Conservation (phyloP, 2,888 invertebrate genomes). For the Epistrophella euchroma region DNA sequence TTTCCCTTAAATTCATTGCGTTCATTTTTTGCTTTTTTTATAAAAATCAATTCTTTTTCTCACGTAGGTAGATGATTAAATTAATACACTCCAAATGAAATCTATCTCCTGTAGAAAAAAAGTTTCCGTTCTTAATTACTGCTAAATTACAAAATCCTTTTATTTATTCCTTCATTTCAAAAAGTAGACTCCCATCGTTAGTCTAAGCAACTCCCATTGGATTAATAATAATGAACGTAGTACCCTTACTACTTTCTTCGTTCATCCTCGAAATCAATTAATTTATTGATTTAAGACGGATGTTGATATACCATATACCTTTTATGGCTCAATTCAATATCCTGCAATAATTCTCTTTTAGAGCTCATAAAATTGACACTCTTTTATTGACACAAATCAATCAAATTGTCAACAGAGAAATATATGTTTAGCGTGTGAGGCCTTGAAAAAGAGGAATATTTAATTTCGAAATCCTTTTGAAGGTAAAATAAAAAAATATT, state of each 20-base stretch:
- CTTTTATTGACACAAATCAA: constrained; percentile 21
- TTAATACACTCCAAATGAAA: neutral
- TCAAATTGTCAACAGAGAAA: neutral
- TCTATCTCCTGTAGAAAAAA: neutral
- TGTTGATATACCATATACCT: neutral
- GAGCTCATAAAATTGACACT: neutral
- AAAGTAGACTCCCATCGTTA: neutral
- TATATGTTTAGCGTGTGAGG: neutral
- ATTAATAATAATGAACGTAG: constrained; percentile 17
- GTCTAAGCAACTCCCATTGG: neutral
- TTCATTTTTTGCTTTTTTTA: too few species aligned
- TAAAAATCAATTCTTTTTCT: too few species aligned
- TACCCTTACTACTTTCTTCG: neutral
- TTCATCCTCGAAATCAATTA: constrained; percentile 1
- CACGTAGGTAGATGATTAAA: neutral
- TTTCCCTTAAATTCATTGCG: too few species aligned
- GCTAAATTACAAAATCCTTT: neutral
- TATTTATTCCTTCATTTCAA: neutral
- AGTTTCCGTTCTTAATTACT: neutral
- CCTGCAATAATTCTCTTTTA: neutral
- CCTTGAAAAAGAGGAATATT: neutral
- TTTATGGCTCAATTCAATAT: constrained; percentile 2
- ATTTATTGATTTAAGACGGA: neutral
- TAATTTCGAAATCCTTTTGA: neutral
- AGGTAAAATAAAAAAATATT: neutral